Conservation (phyloP, 2,888 invertebrate species). For the Thelaira solivaga region DNA sequence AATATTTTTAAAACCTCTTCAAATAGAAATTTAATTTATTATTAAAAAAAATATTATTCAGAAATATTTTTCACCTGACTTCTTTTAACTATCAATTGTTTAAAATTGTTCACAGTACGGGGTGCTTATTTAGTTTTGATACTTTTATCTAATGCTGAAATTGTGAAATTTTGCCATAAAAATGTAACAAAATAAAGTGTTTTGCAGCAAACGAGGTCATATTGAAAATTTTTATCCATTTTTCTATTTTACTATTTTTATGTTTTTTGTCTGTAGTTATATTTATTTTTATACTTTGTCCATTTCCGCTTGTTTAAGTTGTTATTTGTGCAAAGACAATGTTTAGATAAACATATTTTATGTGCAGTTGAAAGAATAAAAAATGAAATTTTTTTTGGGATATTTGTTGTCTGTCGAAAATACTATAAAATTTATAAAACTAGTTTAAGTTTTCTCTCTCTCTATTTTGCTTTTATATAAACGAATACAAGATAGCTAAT, state of each 20-base stretch:
- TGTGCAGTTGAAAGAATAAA: slow-evolving; percentile 7
- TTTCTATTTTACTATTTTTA: neutral
- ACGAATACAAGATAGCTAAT: too few relatives aligned
- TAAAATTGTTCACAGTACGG: too few relatives aligned
- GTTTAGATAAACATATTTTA: slow-evolving; percentile 43
- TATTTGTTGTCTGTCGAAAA: slow-evolving; percentile 44
- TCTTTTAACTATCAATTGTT: neutral
- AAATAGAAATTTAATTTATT: too few relatives aligned
- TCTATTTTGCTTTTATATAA: too few relatives aligned
- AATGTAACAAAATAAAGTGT: slow-evolving; percentile 9
- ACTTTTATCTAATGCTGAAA: slow-evolving; percentile 12
- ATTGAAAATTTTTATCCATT: slow-evolving; percentile 49
- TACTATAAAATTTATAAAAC: slow-evolving; percentile 38
- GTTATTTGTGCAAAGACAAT: slow-evolving; percentile 52
- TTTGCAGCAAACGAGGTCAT: slow-evolving; percentile 48
- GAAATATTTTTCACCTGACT: neutral
- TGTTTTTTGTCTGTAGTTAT: neutral
- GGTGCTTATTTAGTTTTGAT: too few relatives aligned
- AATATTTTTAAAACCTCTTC: too few relatives aligned
- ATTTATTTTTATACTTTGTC: slow-evolving; percentile 22
- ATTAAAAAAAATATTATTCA: too few relatives aligned
- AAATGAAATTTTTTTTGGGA: slow-evolving; percentile 29
- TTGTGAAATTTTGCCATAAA: neutral
- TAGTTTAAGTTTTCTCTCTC: neutral
- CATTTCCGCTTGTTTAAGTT: slow-evolving; percentile 53